These are phyloP conservation scores for Speoplatyrhinus poulsoni DNA, from an alignment of 2,113 vertebrate genomes.

Conservation along the genomic window DNA sequence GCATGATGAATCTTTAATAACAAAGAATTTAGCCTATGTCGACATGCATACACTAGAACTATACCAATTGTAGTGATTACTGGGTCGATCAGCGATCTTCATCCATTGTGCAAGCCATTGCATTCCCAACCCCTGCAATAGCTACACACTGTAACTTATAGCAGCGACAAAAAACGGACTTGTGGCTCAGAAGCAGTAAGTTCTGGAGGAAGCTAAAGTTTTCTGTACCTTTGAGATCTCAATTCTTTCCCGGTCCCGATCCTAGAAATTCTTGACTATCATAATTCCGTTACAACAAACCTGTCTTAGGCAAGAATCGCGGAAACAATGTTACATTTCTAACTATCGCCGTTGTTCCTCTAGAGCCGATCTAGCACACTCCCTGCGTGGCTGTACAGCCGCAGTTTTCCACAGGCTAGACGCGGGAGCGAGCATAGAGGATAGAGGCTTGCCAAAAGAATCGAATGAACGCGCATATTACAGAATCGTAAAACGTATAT, in stretches of 20 bases:
- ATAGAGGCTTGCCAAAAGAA: slow-evolving; percentile 49
- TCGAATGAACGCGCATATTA: slow-evolving; percentile 54
- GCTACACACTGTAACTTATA: slow-evolving; percentile 43
- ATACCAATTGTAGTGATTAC: too few relatives aligned
- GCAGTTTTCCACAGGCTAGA: slow-evolving; percentile 57
- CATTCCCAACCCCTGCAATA: background rate
- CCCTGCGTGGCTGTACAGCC: slow-evolving; percentile 68
- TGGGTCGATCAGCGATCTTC: slow-evolving; percentile 9
- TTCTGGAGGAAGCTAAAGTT: slow-evolving; percentile 60
- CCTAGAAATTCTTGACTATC: slow-evolving; percentile 16
- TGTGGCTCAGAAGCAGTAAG: slow-evolving; percentile 55
- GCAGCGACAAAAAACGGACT: slow-evolving; percentile 43
- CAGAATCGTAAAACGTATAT: slow-evolving; percentile 2
- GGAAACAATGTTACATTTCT: slow-evolving; percentile 41
- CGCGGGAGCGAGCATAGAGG: slow-evolving; percentile 60
- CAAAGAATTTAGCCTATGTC: too few relatives aligned
- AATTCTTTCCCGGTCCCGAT: slow-evolving; percentile 17
- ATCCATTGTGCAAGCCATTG: background rate
- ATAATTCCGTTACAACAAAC: slow-evolving; percentile 32
- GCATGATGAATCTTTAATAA: background rate
- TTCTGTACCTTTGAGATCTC: slow-evolving; percentile 53
- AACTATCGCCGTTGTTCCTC: slow-evolving; percentile 29
- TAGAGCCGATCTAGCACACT: slow-evolving; percentile 37
- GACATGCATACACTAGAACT: too few relatives aligned
- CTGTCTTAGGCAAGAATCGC: slow-evolving; percentile 26